Evolutionary conservation across 2,113 vertebrate genomes (phyloP), one percentile per base, ranked within the genome.

Genomic region (Pionites leucogaster): DNA sequence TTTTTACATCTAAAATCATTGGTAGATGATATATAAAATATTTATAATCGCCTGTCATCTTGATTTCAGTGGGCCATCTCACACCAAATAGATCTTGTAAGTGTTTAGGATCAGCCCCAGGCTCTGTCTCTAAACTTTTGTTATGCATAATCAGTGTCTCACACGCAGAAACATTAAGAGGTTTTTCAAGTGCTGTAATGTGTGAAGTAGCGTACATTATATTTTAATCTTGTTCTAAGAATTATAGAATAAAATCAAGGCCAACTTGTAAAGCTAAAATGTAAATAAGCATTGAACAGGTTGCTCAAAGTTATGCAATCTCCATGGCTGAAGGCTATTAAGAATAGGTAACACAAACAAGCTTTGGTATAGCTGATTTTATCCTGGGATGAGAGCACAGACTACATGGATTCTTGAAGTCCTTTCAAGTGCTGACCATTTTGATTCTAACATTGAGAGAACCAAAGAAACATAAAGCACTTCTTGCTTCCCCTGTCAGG

Each of bases 81-180:
- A 81, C 68, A 84, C 93, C 88, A 95, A 91, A 95, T 63, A 84
- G 85, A 64, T 88, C 83, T 94, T 68, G 1, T 67, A 95, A 92
- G n/a, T 88, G 57, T 93, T 93, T 93, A 92, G 64, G 69, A 84
- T 93, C 42, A 92, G 89, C 91, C 88, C 16, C 64, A 84, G 92
- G 91, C 88, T 92, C 72, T 93, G 37, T 91, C 82, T 92, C 80
- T 90, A 88, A 81, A 67, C 68, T 75, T 94, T 88, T 70, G 46
- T 88, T 88, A 92, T 69, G 25, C 35, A 17, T 90, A 92, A 90
- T 96, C 79, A 88, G 37, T 50, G 49, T 75, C 62, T 90, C 42
- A 78, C 41, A 77, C 0, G 0, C 33, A 75, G 88, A 94, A 94
- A 9, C 14, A n/a, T 83, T 81, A 93, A 92, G 76, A 81, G 42